A percentile compares a stretch with the other conserved stretches of the same genome.
Evolutionary conservation across 1,140 invertebrate genomes (phyloP).

Genomic region (Scaptomyza montana): DNA sequence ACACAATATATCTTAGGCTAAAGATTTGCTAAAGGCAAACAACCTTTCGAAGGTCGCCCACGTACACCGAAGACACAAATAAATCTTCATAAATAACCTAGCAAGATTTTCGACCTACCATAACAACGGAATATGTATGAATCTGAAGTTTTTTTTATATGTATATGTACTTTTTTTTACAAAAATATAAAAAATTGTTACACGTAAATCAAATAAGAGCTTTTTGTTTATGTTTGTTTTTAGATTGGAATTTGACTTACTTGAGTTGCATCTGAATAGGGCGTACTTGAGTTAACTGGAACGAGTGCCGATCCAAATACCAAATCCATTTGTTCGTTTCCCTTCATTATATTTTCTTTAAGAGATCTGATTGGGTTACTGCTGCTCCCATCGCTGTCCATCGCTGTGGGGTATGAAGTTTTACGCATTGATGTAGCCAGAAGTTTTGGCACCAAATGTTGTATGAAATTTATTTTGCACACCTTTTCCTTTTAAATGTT

Average conservation of each 20-base stretch:
- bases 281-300: slow-evolving; percentile 94
- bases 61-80: too few relatives aligned
- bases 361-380: slow-evolving; percentile 69
- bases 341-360: slow-evolving; percentile 44
- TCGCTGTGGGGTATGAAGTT: slow-evolving; percentile 4
- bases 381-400: slow-evolving; percentile 42
- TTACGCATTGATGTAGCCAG: slow-evolving; percentile 1
- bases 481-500: slow-evolving; percentile 16
- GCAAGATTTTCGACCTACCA: too few relatives aligned
- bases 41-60: too few relatives aligned
- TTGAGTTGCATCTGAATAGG: slow-evolving; percentile 98
- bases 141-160: too few relatives aligned
- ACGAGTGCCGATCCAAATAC: slow-evolving; percentile 94
- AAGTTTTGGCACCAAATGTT: slow-evolving; percentile 14
- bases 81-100: too few relatives aligned
- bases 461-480: neutral
- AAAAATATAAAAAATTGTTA: too few relatives aligned
- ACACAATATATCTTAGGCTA: too few relatives aligned
- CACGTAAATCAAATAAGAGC: too few relatives aligned
- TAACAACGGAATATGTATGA: too few relatives aligned
- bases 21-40: too few relatives aligned
- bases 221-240: too few relatives aligned
- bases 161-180: too few relatives aligned
- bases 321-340: slow-evolving; percentile 44
- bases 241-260: slow-evolving; percentile 85